These are phyloP conservation scores for Ormyrus pomaceus DNA, from an alignment of 2,888 invertebrate species.

Conservation along the genomic window DNA sequence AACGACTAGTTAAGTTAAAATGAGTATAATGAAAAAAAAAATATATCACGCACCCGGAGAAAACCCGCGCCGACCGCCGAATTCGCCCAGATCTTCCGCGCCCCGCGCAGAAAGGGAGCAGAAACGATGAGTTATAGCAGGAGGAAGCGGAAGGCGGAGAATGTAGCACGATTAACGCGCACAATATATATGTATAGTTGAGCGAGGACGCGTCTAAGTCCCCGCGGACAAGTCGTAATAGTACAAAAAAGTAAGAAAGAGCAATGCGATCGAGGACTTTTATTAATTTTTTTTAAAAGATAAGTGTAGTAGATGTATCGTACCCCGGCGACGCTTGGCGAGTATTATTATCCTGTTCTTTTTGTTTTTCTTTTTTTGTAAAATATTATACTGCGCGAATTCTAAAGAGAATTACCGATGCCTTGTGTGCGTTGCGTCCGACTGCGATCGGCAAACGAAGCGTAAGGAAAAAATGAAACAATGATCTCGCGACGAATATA, in stretches of 20 bases:
- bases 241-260: conserved; percentile 50
- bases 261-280: conserved; percentile 32
- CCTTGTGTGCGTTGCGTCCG: conserved; percentile 27
- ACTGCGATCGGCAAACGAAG: conserved; percentile 13
- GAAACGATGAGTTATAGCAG: neutral
- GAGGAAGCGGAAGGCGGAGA: neutral
- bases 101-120: neutral
- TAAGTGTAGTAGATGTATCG: conserved; percentile 4
- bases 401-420: conserved; percentile 2
- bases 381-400: neutral
- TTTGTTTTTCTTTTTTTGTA: conserved; percentile 12
- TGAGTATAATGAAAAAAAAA: conserved; percentile 10
- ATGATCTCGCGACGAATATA: conserved; percentile 55
- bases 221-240: conserved; percentile 47
- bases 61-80: conserved; percentile 22
- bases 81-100: conserved; percentile 23
- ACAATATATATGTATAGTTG: neutral
- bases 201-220: conserved; percentile 1
- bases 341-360: conserved; percentile 37
- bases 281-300: conserved; percentile 21
- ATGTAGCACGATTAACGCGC: neutral
- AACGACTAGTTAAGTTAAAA: no score
- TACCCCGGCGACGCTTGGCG: conserved; percentile 8
- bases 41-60: conserved; percentile 1
- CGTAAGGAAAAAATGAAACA: conserved; percentile 15